Percentiles rank a stretch among this genome's conserved stretches.
phyloP scores from a whole-genome alignment of 2,888 invertebrate genomes.

The Alloplasta piceator region DNA sequence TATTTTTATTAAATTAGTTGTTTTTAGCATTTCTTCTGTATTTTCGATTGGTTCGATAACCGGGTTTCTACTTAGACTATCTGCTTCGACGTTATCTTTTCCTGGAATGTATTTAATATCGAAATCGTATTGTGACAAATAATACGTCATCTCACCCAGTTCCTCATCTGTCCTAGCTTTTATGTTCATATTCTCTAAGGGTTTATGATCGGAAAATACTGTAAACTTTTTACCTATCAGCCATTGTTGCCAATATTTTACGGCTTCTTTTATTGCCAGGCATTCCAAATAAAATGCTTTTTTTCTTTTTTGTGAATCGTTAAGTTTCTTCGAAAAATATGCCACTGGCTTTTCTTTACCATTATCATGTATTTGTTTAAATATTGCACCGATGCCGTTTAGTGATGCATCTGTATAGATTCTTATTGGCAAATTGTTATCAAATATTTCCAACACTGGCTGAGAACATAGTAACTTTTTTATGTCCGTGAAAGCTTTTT shows the following conservation, averaged over 20 bases:
- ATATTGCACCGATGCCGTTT: constrained; percentile 50
- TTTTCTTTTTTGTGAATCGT: constrained; percentile 51
- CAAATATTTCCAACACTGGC: constrained; percentile 60
- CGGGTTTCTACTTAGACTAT: constrained; percentile 18
- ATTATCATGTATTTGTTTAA: constrained; percentile 56
- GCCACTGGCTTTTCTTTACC: too few relatives aligned
- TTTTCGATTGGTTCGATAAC: constrained; percentile 17
- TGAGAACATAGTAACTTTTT: constrained; percentile 61
- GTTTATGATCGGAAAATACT: constrained; percentile 1
- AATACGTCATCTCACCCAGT: background rate
- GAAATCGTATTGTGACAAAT: constrained; percentile 6
- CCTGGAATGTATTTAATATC: constrained; percentile 4
- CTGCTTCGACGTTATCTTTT: constrained; percentile 11
- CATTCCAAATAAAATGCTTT: constrained; percentile 20
- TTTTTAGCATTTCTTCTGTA: constrained; percentile 11
- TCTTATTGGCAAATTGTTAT: constrained; percentile 51
- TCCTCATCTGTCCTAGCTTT: constrained; percentile 10
- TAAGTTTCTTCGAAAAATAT: constrained; percentile 60
- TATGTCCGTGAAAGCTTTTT: constrained; percentile 50
- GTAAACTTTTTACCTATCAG: constrained; percentile 2
- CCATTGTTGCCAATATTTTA: constrained; percentile 5
- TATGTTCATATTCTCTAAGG: background rate
- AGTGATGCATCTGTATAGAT: constrained; percentile 65
- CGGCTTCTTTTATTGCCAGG: constrained; percentile 7
- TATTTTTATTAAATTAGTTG: constrained; percentile 13